Percentiles rank a stretch among this genome's conserved stretches.
Conservation (phyloP, 2,888 invertebrate genomes). For the Caenorhabditis sp. region DNA sequence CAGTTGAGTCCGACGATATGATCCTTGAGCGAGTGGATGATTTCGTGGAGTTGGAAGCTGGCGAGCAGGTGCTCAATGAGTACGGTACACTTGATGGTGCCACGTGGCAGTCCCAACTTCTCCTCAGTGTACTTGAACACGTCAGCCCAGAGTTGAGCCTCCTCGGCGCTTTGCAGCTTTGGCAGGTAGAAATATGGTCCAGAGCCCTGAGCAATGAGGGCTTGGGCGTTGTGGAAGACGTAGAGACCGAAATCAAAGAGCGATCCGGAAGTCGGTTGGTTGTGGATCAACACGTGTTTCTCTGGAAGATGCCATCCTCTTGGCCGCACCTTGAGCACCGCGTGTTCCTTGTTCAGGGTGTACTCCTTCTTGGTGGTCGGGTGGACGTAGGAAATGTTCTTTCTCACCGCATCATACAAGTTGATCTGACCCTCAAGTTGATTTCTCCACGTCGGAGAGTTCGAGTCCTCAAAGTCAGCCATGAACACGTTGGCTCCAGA, state of each 20-base stretch:
- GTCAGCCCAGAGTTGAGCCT: conserved; percentile 88
- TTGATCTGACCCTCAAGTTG: conserved; percentile 87
- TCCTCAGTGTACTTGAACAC: conserved; percentile 87
- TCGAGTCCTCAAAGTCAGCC: conserved; percentile 86
- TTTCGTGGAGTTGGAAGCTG: conserved; percentile 87
- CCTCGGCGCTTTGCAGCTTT: conserved; percentile 87
- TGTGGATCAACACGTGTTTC: conserved; percentile 83
- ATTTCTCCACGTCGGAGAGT: conserved; percentile 89
- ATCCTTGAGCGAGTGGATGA: conserved; percentile 87
- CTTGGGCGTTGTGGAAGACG: conserved; percentile 87
- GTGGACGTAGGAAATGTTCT: conserved; percentile 83
- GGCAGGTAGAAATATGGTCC: conserved; percentile 89
- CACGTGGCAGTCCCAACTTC: conserved; percentile 85
- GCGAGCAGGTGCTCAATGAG: conserved; percentile 88
- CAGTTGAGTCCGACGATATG: conserved; percentile 89
- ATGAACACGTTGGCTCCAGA: conserved; percentile 84
- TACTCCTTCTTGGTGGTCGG: conserved; percentile 82
- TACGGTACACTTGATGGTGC: conserved; percentile 88
- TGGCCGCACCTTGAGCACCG: conserved; percentile 88
- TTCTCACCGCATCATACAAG: conserved; percentile 86
- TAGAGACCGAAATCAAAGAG: conserved; percentile 88
- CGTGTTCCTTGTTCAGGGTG: conserved; percentile 84
- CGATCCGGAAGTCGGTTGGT: conserved; percentile 86
- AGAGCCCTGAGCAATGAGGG: conserved; percentile 85
- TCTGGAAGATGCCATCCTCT: conserved; percentile 90